These are phyloP conservation scores for Enteromius radiatus DNA, from an alignment of 2,797 vertebrate genomes.

Conservation along the genomic window DNA sequence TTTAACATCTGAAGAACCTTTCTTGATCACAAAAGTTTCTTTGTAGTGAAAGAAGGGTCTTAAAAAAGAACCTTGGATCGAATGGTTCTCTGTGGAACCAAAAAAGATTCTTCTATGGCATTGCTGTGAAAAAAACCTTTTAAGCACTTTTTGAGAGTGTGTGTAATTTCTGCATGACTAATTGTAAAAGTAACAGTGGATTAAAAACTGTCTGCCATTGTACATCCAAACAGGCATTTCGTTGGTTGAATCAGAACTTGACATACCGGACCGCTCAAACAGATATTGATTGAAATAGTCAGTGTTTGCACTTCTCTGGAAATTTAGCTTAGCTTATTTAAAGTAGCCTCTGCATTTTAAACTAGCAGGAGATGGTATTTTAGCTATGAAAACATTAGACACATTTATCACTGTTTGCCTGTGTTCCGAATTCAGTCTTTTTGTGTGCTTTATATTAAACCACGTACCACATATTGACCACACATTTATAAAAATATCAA, in stretches of 20 bases:
- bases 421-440: slow-evolving; percentile 4
- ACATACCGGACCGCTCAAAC: background rate
- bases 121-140: too few species aligned
- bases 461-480: slow-evolving; percentile 27
- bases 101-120: too few species aligned
- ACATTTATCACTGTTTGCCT: slow-evolving; percentile 4
- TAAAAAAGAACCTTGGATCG: too few species aligned
- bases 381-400: background rate
- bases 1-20: too few species aligned
- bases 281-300: background rate
- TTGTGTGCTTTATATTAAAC: slow-evolving; percentile 22
- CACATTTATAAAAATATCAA: slow-evolving; percentile 33
- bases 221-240: background rate
- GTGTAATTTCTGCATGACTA: background rate
- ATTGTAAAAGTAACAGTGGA: background rate
- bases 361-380: background rate
- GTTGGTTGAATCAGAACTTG: background rate
- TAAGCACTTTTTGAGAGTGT: too few species aligned
- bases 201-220: background rate
- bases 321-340: background rate
- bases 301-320: background rate
- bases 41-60: too few species aligned
- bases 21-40: too few species aligned
- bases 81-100: too few species aligned
- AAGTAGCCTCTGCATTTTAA: background rate